A percentile compares a stretch with the other conserved stretches of the same genome.
These are phyloP conservation scores for Chelidonichthys spinosus DNA, from an alignment of 2,797 vertebrate species.

Conservation along the genomic window DNA sequence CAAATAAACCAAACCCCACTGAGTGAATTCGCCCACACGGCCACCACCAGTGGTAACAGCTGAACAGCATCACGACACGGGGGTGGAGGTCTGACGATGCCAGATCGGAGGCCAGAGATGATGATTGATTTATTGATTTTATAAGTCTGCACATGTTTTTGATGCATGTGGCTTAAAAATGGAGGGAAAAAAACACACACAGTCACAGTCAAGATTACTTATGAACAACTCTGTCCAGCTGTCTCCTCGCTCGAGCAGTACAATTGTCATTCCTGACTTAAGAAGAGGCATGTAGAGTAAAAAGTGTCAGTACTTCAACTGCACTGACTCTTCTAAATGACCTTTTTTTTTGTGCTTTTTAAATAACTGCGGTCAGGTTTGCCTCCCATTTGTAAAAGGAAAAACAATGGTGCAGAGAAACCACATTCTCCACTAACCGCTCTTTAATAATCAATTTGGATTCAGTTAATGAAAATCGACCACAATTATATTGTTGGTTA, in stretches of 20 bases:
- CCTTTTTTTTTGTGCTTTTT: background rate
- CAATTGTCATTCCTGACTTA: background rate
- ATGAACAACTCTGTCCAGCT: background rate
- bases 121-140: no score
- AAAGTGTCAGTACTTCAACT: background rate
- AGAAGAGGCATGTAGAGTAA: background rate
- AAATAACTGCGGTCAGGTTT: background rate
- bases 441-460: background rate
- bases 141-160: background rate
- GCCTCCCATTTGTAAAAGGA: background rate
- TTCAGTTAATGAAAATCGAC: background rate
- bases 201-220: background rate
- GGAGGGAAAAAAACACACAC: background rate
- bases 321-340: background rate
- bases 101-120: background rate
- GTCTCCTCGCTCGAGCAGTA: background rate
- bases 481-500: background rate
- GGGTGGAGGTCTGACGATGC: background rate
- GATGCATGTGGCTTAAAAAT: conserved; percentile 3
- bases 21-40: background rate
- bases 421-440: background rate
- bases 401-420: background rate
- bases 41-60: background rate
- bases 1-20: background rate
- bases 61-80: background rate